Base-by-base conservation (phyloP, 1,140 invertebrate species). In the Drosophila carrolli region DNA sequence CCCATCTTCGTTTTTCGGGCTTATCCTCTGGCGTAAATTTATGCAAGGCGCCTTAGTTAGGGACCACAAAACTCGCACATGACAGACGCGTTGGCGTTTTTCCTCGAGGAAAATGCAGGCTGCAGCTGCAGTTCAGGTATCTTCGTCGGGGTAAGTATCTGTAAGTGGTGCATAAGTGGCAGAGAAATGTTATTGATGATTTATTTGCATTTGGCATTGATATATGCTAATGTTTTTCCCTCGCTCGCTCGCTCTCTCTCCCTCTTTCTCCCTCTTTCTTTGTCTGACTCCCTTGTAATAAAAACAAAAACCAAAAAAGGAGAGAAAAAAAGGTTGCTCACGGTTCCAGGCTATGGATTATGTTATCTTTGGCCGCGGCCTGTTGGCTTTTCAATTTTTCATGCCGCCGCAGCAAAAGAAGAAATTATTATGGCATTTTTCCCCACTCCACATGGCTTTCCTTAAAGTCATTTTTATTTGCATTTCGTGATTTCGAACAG, bases 161-260 rank as follows among this genome's bases (percentile, higher is more conserved):
- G 88, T 90, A 90, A 90, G 77, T 88, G 84, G 84, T 89, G 84
- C 84, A 89, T 90, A 89, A 89, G 84, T 90, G 84, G 85, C 76
- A 83, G 70, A 79, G 78, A 84, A 91, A 91, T 86, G 86, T 90
- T 91, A 91, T 91, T 91, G 88, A 91, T 91, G 88, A 91, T 91
- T 91, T 91, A 91, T 91, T 91, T 91, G 88, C 88, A 88, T 88
- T 89, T 91, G 88, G 88, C 88, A 91, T 91, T 91, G 88, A 91
- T 91, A 91, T 91, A 91, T 91, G 88, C 88, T 91, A 90, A 90
- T 90, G 88, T 91, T 81, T 84, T 81, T 73, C 63, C 76, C 51
- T 56, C 35, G 50, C 46, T 59, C 16, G 8, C 2, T 23, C 23
- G 23, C 23, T 23, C 19, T 19, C 19, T 19, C 19, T 19, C 19